phyloP scores from a whole-genome alignment of 2,113 vertebrate genomes.

The Callithrix jacchus region DNA sequence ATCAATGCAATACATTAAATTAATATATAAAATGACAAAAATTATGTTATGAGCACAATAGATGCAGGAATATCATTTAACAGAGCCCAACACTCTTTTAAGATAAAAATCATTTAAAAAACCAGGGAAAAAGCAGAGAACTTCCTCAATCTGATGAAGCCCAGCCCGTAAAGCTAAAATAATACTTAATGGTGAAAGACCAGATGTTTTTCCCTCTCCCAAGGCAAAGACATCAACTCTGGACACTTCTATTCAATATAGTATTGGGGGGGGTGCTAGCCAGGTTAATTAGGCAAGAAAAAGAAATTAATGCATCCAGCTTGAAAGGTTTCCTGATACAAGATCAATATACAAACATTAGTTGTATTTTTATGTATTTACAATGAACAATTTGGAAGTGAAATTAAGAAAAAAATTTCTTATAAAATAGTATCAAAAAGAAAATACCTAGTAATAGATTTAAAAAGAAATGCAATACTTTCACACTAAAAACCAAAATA shows the following conservation, averaged over 20 bases:
- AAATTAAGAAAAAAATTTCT: constrained; percentile 32
- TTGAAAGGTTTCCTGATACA: not conserved
- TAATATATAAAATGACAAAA: constrained; percentile 3
- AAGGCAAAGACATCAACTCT: not conserved
- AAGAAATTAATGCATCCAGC: not conserved
- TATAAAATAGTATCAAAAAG: not conserved
- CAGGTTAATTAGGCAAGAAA: not conserved
- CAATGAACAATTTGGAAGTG: not conserved
- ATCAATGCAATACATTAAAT: not conserved
- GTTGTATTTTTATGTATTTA: not conserved
- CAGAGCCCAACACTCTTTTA: not conserved
- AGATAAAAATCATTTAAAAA: constrained; percentile 11
- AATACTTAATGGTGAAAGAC: not conserved
- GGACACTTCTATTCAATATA: not conserved
- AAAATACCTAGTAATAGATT: not conserved
- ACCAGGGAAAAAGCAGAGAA: not conserved
- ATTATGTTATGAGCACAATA: not conserved
- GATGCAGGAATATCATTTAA: not conserved
- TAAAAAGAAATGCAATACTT: not conserved
- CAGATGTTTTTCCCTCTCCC: not conserved
- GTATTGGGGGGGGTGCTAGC: not conserved
- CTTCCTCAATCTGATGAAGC: not conserved
- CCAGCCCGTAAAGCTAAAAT: not conserved
- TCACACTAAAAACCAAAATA: not conserved
- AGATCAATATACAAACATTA: not conserved